Conservation (phyloP, 2,113 vertebrate genomes). For the Phrynosoma blainvillii region DNA sequence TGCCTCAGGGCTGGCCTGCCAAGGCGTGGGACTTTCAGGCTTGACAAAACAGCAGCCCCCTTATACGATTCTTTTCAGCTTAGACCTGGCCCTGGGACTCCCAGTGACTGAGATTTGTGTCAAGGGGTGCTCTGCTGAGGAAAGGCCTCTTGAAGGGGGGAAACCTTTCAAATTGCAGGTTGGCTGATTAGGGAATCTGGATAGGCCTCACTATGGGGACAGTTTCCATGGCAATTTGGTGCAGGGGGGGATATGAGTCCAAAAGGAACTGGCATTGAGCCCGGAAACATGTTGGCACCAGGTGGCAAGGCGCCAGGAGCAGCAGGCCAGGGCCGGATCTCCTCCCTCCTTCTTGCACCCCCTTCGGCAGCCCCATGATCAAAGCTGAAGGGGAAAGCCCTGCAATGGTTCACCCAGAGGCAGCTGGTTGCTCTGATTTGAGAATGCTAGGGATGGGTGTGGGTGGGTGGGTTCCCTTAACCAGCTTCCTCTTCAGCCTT, state of each 20-base stretch:
- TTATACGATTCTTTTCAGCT: constrained; percentile 10
- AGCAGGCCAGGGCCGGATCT: constrained; percentile 26
- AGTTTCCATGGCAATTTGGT: constrained; percentile 10
- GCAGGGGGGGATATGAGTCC: neutral
- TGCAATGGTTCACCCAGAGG: neutral
- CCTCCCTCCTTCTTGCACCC: constrained; percentile 12
- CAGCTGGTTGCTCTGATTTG: neutral
- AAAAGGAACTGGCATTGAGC: constrained; percentile 31
- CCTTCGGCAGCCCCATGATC: neutral
- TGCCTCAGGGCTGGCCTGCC: neutral
- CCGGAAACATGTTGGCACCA: constrained; percentile 30
- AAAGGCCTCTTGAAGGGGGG: neutral
- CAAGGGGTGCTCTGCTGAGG: constrained; percentile 11
- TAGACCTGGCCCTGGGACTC: neutral
- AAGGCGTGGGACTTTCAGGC: constrained; percentile 13
- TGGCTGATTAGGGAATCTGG: constrained; percentile 7
- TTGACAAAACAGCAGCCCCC: constrained; percentile 6
- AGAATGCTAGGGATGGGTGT: neutral
- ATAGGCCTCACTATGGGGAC: neutral
- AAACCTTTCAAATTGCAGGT: constrained; percentile 21
- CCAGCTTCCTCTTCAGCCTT: neutral
- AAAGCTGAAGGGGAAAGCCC: constrained; percentile 20
- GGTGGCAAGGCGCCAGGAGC: constrained; percentile 24
- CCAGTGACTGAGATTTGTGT: constrained; percentile 4
- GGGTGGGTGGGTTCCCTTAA: neutral